Conservation (phyloP, 2,888 invertebrate species). For the Autographa gamma region DNA sequence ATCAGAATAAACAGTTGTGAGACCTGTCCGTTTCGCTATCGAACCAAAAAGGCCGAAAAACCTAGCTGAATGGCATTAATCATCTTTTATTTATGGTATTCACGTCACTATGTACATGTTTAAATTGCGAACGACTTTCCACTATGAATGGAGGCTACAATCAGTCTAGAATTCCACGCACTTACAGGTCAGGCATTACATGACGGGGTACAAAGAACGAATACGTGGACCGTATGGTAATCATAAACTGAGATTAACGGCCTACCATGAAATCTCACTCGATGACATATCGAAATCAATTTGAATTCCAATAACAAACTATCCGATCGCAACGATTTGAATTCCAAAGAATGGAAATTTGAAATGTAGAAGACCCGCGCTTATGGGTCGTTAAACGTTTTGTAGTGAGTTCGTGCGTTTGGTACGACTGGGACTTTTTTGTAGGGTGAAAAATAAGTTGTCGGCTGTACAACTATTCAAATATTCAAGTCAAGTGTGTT, state of each 20-base stretch:
- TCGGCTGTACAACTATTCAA: neutral
- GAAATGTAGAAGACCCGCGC: constrained; percentile 62
- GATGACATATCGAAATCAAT: constrained; percentile 68
- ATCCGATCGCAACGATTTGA: constrained; percentile 57
- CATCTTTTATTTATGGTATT: neutral
- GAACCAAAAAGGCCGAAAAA: neutral
- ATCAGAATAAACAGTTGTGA: constrained; percentile 6
- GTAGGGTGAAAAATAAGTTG: constrained; percentile 20
- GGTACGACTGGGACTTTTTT: constrained; percentile 36
- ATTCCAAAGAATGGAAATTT: constrained; percentile 67
- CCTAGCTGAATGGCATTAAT: neutral
- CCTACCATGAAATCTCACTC: constrained; percentile 68
- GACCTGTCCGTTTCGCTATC: neutral
- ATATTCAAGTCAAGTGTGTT: constrained; percentile 7
- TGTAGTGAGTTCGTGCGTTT: constrained; percentile 55
- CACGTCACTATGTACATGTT: neutral
- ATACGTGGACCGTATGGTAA: constrained; percentile 69
- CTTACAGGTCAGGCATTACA: constrained; percentile 41
- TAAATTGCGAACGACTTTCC: constrained; percentile 28
- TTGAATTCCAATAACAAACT: constrained; percentile 68
- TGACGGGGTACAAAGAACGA: constrained; percentile 59
- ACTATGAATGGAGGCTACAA: constrained; percentile 32
- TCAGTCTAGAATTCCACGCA: constrained; percentile 36
- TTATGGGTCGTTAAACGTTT: constrained; percentile 65
- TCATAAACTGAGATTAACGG: constrained; percentile 66